Conservation (phyloP, 1,140 invertebrate species). For the Bombus pyrosoma region DNA sequence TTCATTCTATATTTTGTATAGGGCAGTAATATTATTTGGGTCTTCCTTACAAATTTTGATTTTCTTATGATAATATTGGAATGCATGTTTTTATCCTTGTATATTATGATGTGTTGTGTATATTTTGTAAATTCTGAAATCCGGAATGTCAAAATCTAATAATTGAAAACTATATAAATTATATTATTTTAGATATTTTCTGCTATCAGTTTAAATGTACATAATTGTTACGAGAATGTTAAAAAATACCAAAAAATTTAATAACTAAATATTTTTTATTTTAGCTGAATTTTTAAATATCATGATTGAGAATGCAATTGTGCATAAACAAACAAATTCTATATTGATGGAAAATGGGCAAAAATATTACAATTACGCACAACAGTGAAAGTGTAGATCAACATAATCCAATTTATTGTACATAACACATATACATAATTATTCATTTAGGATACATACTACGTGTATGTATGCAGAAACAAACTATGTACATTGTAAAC, state of each 20-base stretch:
- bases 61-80: neutral
- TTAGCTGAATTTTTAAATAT: neutral
- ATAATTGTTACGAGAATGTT: neutral
- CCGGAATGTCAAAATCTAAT: neutral
- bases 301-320: neutral
- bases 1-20: neutral
- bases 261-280: neutral
- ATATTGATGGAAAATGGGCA: conserved; percentile 66
- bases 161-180: neutral
- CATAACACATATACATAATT: conserved; percentile 68
- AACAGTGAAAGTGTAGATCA: conserved; percentile 64
- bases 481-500: conserved; percentile 73
- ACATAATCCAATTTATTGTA: conserved; percentile 67
- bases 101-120: neutral
- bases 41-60: conserved; percentile 6
- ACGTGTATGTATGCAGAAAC: conserved; percentile 66
- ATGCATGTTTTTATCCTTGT: neutral
- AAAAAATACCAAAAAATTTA: neutral
- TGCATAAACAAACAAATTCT: conserved; percentile 10
- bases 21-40: neutral
- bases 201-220: neutral
- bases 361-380: conserved; percentile 66
- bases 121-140: neutral
- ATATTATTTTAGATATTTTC: neutral
- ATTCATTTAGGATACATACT: conserved; percentile 62